Percentiles rank a stretch among this genome's conserved stretches.
phyloP scores from a whole-genome alignment of 2,888 invertebrate species.

The Nebria salina region DNA sequence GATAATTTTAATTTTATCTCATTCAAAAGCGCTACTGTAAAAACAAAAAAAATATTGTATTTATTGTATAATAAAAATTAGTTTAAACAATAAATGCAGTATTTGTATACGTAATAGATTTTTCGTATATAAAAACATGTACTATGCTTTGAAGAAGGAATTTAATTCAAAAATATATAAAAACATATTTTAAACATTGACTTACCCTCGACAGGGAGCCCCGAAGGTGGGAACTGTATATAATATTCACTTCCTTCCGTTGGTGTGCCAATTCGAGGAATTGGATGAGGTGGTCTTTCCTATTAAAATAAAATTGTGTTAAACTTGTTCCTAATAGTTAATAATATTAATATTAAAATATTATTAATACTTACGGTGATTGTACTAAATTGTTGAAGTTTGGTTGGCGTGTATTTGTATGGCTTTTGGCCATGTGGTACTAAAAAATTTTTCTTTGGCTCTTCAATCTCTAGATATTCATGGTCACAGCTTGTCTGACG shows the following conservation, averaged over 20 bases:
- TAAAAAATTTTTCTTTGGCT: constrained; percentile 55
- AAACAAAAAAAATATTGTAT: not conserved
- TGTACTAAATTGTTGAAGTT: constrained; percentile 56
- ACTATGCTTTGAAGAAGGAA: too few species aligned
- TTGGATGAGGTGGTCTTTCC: constrained; percentile 57
- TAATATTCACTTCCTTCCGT: constrained; percentile 61
- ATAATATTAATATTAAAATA: not conserved
- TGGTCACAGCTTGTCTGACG: constrained; percentile 51
- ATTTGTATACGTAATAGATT: too few species aligned
- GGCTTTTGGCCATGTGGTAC: constrained; percentile 67
- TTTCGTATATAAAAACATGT: too few species aligned
- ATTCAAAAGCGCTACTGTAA: not conserved
- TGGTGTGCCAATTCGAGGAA: constrained; percentile 54
- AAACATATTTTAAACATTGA: constrained; percentile 12
- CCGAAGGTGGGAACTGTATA: constrained; percentile 66
- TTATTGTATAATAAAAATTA: not conserved
- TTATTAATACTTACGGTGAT: constrained; percentile 57
- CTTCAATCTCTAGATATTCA: constrained; percentile 57
- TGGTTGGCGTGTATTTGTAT: constrained; percentile 48
- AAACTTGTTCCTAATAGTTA: not conserved
- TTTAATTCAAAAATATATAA: too few species aligned
- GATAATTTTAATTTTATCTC: constrained; percentile 19
- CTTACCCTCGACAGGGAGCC: constrained; percentile 64
- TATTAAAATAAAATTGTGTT: constrained; percentile 43
- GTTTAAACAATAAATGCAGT: too few species aligned